Evolutionary conservation across 2,113 vertebrate genomes (phyloP), one percentile per base, ranked within the genome.

Genomic region (Protobothrops mucrosquamatus): DNA sequence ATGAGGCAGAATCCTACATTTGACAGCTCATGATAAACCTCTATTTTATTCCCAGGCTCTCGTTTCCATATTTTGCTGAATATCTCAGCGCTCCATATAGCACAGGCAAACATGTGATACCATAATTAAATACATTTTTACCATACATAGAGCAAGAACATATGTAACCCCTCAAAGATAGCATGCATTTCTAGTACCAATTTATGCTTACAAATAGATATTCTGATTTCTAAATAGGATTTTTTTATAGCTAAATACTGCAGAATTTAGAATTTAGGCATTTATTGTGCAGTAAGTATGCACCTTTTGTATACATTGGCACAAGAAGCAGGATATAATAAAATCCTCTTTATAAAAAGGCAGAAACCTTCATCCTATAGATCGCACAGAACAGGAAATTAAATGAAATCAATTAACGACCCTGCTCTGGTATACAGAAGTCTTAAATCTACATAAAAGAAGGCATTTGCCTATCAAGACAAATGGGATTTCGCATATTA

Each of bases 21-120:
- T 87, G 92, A 93, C 81, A 54, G 92, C 74, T 93, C 92, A 93
- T 93, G 89, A 93, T 52, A 86, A 86, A 90, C 61, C 23, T 24
- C 74, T 90, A 90, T 54, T 64, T 87, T 85, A 64, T 90, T 90
- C 48, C 46, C 81, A 90, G 89, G 88, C 64, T 90, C 90, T n/a
- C 52, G 24, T 90, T 81, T 24, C 52, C 48, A 54, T 15, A 23
- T 61, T 90, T 90, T 86, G 26, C 29, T 85, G 43, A 89, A 43
- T 59, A 85, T 89, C 48, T 93, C 55, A 81, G 61, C 7, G 2
- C 15, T 89, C 51, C 57, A 15, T 54, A 15, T 15, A 39, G 20
- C n/a, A 34, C 15, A 46, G 54, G 24, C 2, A 56, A 23, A 87
- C 34, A 55, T 43, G 46, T 92, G 59, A 69, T 55, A 34, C 15